Base-by-base conservation (phyloP, 2,797 vertebrate genomes). In the Alcedo atthis region DNA sequence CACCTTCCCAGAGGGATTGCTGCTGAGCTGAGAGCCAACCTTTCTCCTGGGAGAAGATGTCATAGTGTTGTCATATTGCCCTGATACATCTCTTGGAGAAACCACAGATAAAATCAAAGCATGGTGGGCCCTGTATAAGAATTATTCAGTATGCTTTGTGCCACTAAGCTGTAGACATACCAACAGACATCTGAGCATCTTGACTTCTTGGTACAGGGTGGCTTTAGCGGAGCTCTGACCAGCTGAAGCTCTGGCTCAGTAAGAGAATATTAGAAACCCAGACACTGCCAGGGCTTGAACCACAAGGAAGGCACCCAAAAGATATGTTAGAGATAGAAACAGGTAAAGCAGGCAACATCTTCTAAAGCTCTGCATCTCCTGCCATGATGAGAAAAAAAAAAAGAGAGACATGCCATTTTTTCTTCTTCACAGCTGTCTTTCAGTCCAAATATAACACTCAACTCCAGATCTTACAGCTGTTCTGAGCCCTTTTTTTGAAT, bases 381-480 rank as follows among this genome's bases (percentile, higher is more conserved):
- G 51, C 35, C 1, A 1, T 0, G 0, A 13, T 6, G 24, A 77
- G 53, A 86, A 40, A 48, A 2, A 16, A 61, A 79, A 73, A 86
- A 33, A 49, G 2, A 15, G 11, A 51, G 18, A 26, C 28, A 40
- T 12, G 40, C 18, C 59, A 13, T 89, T 93, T 94, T 95, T 85
- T 33, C 18, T 28, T 79, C 51, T 58, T 28, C 74, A 83, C 82
- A 89, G 76, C 71, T 94, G 82, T 57, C 67, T 58, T 91, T 82
- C 71, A 46, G 26, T 57, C 81, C 75, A 81, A 93, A 93, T 75
- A 90, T 85, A 92, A 61, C 69, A 40, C 42, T n/a, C 76, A 79
- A 14, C 63, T 69, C 43, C 79, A 83, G 63, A 81, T 82, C 40
- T 77, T 86, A 51, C 3, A 49, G 80, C 75, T 61, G 54, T 75